These are phyloP conservation scores for Acronicta psi DNA, from an alignment of 2,888 invertebrate genomes.

Conservation along the genomic window DNA sequence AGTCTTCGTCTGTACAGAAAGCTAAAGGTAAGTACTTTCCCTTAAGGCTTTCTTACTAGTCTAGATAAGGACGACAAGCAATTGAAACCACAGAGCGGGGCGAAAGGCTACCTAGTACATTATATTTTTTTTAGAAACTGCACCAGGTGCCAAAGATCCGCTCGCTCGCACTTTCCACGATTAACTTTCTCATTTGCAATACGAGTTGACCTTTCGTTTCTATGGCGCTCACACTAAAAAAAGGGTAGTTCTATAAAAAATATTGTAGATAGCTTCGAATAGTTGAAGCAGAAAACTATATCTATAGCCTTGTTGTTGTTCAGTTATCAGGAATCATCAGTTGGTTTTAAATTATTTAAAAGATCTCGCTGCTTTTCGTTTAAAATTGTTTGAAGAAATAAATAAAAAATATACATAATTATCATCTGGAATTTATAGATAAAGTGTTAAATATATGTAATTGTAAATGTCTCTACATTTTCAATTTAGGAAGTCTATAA, in stretches of 20 bases:
- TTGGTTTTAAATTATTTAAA: too few species aligned
- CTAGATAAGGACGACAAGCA: conserved; percentile 21
- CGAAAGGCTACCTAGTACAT: conserved; percentile 58
- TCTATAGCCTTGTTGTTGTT: too few species aligned
- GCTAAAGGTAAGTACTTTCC: background rate
- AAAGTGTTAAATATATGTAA: too few species aligned
- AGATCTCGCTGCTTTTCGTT: too few species aligned
- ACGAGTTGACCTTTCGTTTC: conserved; percentile 86
- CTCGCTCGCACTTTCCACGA: conserved; percentile 85
- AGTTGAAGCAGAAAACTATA: too few species aligned
- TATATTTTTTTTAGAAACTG: conserved; percentile 77
- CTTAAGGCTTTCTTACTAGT: conserved; percentile 4
- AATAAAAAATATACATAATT: too few species aligned
- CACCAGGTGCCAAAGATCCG: conserved; percentile 77
- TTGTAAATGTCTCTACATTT: too few species aligned
- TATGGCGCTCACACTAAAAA: conserved; percentile 74
- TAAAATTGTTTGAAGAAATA: too few species aligned
- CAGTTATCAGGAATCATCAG: too few species aligned
- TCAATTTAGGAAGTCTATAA: too few species aligned
- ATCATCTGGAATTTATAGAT: too few species aligned
- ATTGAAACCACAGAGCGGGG: conserved; percentile 39
- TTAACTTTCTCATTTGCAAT: conserved; percentile 88
- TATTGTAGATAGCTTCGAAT: background rate
- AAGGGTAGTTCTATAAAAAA: conserved; percentile 63
- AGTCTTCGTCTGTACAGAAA: background rate